A percentile compares a stretch with the other conserved stretches of the same genome.
These are phyloP conservation scores for Megalonaias nervosa DNA, from an alignment of 1,140 invertebrate genomes.

Conservation along the genomic window DNA sequence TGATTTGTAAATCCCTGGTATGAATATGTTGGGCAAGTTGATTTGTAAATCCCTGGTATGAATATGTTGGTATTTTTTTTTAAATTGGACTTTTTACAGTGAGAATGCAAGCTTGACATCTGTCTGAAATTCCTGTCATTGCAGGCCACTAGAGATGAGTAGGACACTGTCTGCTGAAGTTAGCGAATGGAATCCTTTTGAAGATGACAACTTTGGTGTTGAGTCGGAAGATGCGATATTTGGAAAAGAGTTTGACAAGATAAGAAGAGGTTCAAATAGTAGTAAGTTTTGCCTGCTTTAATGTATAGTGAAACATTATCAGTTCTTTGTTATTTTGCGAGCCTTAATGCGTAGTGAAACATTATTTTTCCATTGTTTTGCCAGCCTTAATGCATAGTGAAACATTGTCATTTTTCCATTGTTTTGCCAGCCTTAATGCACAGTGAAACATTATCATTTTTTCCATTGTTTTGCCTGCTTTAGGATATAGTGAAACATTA, in stretches of 20 bases:
- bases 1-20: no score
- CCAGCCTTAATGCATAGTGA: not conserved
- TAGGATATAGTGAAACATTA: no score
- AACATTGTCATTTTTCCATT: no score
- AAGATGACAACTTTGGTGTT: conserved; percentile 77
- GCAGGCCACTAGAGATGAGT: conserved; percentile 60
- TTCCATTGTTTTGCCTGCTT: no score
- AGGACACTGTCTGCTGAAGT: conserved; percentile 78
- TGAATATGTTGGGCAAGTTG: no score
- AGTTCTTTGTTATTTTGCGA: not conserved
- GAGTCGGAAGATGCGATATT: conserved; percentile 89
- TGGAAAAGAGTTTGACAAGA: conserved; percentile 89
- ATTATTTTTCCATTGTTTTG: conserved; percentile 52
- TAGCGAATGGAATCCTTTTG: conserved; percentile 88
- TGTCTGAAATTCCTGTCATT: not conserved
- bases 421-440: no score
- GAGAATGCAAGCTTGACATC: no score
- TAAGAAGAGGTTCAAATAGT: conserved; percentile 84
- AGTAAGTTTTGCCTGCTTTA: conserved; percentile 75
- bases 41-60: no score
- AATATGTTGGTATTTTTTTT: no score
- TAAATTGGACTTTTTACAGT: no score
- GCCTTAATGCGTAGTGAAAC: not conserved
- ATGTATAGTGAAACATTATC: not conserved
- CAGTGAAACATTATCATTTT: no score